Base-by-base conservation (phyloP, 1,140 invertebrate species). In the Antheraea mylitta region DNA sequence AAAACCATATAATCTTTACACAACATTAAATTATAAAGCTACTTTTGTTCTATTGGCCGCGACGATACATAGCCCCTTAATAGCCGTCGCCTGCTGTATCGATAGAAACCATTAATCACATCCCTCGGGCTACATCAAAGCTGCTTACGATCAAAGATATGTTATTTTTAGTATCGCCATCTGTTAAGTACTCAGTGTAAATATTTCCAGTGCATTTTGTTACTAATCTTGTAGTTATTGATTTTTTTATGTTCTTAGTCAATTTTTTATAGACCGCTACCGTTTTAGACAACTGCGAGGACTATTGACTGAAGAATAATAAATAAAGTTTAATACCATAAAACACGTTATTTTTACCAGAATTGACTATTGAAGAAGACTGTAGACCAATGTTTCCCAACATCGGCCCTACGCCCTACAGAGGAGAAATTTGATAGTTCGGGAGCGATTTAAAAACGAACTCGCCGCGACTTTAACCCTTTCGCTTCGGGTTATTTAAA, bases 131-230 rank as follows among this genome's bases (percentile, higher is more conserved):
- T 53, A 53, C 45, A 53, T 53, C 45, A 53, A 53, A 53, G 45
- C 10, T 53, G 45, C 45, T 53, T 53, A 53, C 45, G 45, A 53
- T 53, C 45, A 53, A 53, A 53, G 45, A 53, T 53, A 13, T 53
- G 45, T 13, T 53, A 53, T 53, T 53, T 42, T 53, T 53, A 53
- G 45, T 53, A 53, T 53, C 45, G 16, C 45, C 45, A 53, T 53
- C 45, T 53, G 45, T 53, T 53, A 53, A 53, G 11, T 53, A 53
- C 16, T n/a, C 11, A 13, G 2, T 53, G 16, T 53, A 53, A 53
- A 53, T 53, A 53, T 53, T 53, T 53, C 16, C 45, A 53, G 1
- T 53, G 45, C 45, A 53, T 13, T 53, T 53, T 53, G 9, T 16
- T 53, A 16, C 9, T 53, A 53, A 53, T 10, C 45, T 53, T 16